These are phyloP conservation scores for Sceliomorpha sp. DNA, from an alignment of 2,888 invertebrate species.

Conservation along the genomic window DNA sequence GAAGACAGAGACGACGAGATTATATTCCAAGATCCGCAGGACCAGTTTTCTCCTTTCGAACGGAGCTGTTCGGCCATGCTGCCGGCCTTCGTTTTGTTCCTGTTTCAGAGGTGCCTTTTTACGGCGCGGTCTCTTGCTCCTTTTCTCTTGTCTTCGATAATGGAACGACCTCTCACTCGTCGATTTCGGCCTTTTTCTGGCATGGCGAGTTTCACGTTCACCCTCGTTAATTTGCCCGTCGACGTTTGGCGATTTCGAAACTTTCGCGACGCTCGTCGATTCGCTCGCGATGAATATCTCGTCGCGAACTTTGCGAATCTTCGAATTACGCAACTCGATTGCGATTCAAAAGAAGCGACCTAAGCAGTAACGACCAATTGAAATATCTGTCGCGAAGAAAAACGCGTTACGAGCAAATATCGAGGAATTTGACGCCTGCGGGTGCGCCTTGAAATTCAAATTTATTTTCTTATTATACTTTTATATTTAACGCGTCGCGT, in stretches of 20 bases:
- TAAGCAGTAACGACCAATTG: slow-evolving; percentile 11
- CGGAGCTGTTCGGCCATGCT: slow-evolving; percentile 21
- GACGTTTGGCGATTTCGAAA: slow-evolving; percentile 31
- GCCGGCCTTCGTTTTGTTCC: slow-evolving; percentile 36
- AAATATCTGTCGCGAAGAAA: slow-evolving; percentile 9
- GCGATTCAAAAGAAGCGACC: slow-evolving; percentile 10
- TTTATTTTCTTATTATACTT: no score
- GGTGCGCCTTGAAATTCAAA: no score
- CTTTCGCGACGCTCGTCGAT: slow-evolving; percentile 24
- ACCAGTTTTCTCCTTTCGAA: slow-evolving; percentile 56
- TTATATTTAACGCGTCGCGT: no score
- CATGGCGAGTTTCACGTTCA: slow-evolving; percentile 53
- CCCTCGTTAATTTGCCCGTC: slow-evolving; percentile 58
- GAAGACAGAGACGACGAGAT: slow-evolving; percentile 56
- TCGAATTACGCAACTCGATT: slow-evolving; percentile 69
- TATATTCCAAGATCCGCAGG: slow-evolving; percentile 60
- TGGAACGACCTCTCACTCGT: slow-evolving; percentile 46
- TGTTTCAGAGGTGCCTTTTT: slow-evolving; percentile 35
- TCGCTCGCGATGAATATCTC: slow-evolving; percentile 40
- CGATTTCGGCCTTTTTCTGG: slow-evolving; percentile 46
- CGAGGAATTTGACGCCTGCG: no score
- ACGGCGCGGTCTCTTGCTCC: slow-evolving; percentile 25
- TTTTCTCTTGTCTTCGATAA: slow-evolving; percentile 50
- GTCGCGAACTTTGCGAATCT: slow-evolving; percentile 58
- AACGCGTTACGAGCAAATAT: no score